These are phyloP conservation scores for Neoascia interrupta DNA, from an alignment of 2,888 invertebrate species.

Conservation along the genomic window DNA sequence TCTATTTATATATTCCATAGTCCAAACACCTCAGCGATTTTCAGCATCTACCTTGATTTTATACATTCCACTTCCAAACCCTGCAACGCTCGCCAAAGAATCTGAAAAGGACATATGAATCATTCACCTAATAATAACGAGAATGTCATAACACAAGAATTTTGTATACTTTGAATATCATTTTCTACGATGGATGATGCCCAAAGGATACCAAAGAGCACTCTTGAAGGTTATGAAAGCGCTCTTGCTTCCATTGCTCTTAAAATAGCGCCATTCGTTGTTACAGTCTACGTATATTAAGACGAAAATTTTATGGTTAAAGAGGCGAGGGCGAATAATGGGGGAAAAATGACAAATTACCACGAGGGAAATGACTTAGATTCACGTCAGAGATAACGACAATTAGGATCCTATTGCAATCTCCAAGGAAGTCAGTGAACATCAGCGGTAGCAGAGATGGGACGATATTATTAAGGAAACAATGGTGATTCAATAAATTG, in stretches of 20 bases:
- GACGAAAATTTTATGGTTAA: conserved; percentile 3
- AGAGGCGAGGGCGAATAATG: background rate
- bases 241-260: background rate
- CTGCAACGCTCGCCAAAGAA: too few species aligned
- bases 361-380: conserved; percentile 36
- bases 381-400: conserved; percentile 41
- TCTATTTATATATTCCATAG: too few species aligned
- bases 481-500: background rate
- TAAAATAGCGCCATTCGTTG: background rate
- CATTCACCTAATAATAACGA: conserved; percentile 32
- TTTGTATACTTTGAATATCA: conserved; percentile 32
- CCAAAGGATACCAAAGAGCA: conserved; percentile 4
- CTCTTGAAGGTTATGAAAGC: conserved; percentile 6
- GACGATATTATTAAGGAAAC: background rate
- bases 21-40: too few species aligned
- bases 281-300: conserved; percentile 27
- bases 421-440: background rate
- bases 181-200: conserved; percentile 32
- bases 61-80: too few species aligned
- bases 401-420: conserved; percentile 30
- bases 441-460: background rate
- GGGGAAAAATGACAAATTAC: conserved; percentile 44
- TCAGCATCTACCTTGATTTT: too few species aligned
- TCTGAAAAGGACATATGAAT: conserved; percentile 8
- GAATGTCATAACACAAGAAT: conserved; percentile 20